These are phyloP conservation scores for Phyllostomus discolor DNA, from an alignment of 2,113 vertebrate species.

Conservation along the genomic window DNA sequence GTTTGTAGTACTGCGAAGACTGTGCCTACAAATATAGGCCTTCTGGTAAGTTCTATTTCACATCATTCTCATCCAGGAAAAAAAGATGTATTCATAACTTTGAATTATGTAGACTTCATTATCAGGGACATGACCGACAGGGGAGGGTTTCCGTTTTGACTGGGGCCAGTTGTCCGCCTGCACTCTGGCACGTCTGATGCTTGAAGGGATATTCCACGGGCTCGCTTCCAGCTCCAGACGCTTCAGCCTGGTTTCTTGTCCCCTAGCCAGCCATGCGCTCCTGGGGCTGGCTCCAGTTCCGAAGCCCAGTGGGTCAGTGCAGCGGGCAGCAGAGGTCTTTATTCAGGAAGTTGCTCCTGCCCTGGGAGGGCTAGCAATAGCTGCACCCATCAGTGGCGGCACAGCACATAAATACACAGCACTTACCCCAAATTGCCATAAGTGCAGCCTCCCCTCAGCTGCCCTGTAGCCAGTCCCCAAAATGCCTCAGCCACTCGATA, in stretches of 20 bases:
- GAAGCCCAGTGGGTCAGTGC: background rate
- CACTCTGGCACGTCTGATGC: background rate
- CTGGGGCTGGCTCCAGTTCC: background rate
- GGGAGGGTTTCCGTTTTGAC: background rate
- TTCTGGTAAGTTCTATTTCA: background rate
- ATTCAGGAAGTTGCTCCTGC: background rate
- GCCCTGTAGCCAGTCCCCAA: background rate
- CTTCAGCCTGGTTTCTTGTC: background rate
- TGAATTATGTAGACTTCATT: background rate
- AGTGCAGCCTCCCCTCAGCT: background rate
- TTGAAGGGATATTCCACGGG: background rate
- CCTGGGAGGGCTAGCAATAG: background rate
- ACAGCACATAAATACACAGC: background rate
- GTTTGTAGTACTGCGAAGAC: background rate
- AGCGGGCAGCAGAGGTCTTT: background rate
- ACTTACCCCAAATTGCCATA: background rate
- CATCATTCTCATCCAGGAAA: background rate
- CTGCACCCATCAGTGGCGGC: background rate
- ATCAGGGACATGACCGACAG: background rate
- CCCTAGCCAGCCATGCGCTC: background rate
- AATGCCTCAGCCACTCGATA: background rate
- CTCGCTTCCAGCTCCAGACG: background rate
- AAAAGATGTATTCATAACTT: background rate
- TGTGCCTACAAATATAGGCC: background rate
- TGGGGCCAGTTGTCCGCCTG: background rate